Percentiles rank a stretch among this genome's conserved stretches.
Conservation (phyloP, 2,797 vertebrate species). For the Buceros bicornis region DNA sequence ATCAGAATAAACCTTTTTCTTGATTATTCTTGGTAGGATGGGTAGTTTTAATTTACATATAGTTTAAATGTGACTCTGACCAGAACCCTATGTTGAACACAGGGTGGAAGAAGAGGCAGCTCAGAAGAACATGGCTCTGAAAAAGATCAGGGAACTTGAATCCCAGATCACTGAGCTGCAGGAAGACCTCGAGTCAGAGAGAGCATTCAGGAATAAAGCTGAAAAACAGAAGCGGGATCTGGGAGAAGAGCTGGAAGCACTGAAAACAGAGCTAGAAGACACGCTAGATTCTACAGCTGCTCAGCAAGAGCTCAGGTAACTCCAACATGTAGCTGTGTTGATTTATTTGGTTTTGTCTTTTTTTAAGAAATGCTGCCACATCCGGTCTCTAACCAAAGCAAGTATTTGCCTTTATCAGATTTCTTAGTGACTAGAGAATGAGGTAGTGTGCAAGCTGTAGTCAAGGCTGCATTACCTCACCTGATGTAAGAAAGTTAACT, state of each 20-base stretch:
- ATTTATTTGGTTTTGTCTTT: neutral
- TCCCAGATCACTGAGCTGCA: conserved; percentile 95
- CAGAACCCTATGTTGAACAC: conserved; percentile 18
- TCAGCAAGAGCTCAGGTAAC: conserved; percentile 94
- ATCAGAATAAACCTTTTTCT: neutral
- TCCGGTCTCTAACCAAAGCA: neutral
- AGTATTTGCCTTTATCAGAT: neutral
- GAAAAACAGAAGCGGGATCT: conserved; percentile 97
- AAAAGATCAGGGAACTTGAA: conserved; percentile 96
- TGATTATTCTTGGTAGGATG: neutral
- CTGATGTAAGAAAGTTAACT: neutral
- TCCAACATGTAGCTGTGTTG: neutral
- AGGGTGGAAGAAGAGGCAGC: conserved; percentile 96
- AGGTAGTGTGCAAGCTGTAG: neutral
- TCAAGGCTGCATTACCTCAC: neutral
- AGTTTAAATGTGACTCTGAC: neutral
- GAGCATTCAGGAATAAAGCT: conserved; percentile 89
- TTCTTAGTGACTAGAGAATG: neutral
- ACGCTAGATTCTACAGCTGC: conserved; percentile 95
- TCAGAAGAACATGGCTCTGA: conserved; percentile 95
- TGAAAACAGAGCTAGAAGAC: conserved; percentile 97
- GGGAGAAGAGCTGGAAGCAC: conserved; percentile 95
- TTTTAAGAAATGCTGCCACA: neutral
- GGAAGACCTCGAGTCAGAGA: conserved; percentile 96
- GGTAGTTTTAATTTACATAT: neutral